phyloP scores from a whole-genome alignment of 2,797 vertebrate species.

The Poeciliopsis infans region DNA sequence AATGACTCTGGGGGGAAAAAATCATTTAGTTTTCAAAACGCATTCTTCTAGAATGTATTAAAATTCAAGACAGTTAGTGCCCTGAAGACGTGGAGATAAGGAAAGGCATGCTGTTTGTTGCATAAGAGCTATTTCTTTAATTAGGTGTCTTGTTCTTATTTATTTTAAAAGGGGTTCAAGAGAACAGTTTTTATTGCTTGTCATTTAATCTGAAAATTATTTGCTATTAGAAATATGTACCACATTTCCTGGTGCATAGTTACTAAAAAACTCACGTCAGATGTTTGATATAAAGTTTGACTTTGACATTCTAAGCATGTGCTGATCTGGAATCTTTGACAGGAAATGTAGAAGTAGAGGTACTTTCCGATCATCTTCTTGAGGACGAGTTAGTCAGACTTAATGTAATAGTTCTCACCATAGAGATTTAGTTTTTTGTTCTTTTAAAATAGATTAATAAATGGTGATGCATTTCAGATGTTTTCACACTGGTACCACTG shows the following conservation, averaged over 20 bases:
- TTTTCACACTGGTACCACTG: background rate
- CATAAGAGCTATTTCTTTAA: slow-evolving; percentile 63
- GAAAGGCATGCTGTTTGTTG: slow-evolving; percentile 54
- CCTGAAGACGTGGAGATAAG: slow-evolving; percentile 55
- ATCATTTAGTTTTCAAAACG: slow-evolving; percentile 68
- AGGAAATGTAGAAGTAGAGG: slow-evolving; percentile 12
- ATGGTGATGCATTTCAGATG: slow-evolving; percentile 7
- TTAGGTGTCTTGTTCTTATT: slow-evolving; percentile 52
- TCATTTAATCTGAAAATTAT: slow-evolving; percentile 49
- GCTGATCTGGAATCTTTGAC: slow-evolving; percentile 21
- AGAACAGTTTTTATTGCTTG: slow-evolving; percentile 31
- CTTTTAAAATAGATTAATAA: slow-evolving; percentile 22
- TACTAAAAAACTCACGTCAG: slow-evolving; percentile 20
- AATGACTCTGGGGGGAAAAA: slow-evolving; percentile 61
- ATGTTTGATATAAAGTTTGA: slow-evolving; percentile 14
- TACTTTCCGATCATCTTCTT: slow-evolving; percentile 13
- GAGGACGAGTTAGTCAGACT: slow-evolving; percentile 17
- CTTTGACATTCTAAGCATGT: slow-evolving; percentile 11
- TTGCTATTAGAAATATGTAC: slow-evolving; percentile 59
- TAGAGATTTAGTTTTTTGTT: slow-evolving; percentile 25
- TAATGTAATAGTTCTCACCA: slow-evolving; percentile 22
- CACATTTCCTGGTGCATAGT: slow-evolving; percentile 29
- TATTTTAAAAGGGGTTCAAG: slow-evolving; percentile 55
- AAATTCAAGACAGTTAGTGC: slow-evolving; percentile 51
- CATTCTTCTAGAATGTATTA: slow-evolving; percentile 58